Evolutionary conservation across 2,797 vertebrate genomes (phyloP).

Genomic region (Mareca penelope): DNA sequence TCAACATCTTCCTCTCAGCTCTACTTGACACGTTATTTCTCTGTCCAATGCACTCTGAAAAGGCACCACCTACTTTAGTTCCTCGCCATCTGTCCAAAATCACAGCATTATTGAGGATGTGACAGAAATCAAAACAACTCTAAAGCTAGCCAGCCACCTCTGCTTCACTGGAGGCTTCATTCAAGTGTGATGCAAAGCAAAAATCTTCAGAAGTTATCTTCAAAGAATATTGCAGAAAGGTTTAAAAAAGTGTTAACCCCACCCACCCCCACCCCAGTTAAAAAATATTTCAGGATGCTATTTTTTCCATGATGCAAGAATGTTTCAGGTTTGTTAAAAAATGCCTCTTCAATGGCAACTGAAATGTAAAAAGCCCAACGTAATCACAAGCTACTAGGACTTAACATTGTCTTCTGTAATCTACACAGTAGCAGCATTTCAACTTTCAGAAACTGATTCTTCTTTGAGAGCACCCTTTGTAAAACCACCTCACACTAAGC

Average conservation of each 20-base stretch:
- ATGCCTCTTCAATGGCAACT: neutral
- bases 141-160: neutral
- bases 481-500: neutral
- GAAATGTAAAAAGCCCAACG: neutral
- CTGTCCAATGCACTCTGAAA: neutral
- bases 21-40: neutral
- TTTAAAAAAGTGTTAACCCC: neutral
- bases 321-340: neutral
- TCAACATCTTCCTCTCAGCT: neutral
- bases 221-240: neutral
- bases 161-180: neutral
- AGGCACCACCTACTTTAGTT: neutral
- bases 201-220: neutral
- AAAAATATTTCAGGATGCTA: neutral
- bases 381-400: neutral
- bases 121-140: neutral
- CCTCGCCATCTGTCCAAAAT: neutral
- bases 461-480: neutral
- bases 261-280: neutral
- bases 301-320: neutral
- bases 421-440: no score
- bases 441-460: neutral
- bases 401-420: neutral
- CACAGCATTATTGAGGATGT: accelerated
- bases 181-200: neutral